Conservation (phyloP, 2,113 vertebrate genomes). For the Hemiprocne comata region DNA sequence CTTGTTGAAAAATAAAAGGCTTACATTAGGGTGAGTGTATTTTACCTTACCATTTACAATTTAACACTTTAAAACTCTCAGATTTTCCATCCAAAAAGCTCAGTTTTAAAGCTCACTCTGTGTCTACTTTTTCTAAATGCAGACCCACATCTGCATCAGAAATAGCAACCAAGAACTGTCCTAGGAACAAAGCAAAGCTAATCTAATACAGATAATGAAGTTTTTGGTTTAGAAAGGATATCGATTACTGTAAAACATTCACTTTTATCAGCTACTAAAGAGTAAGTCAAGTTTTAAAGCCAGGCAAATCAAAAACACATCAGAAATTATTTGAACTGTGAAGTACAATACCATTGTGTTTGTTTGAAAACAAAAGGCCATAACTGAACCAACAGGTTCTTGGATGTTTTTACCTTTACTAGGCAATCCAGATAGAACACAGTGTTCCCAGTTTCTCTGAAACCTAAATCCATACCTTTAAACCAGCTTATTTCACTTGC, state of each 20-base stretch:
- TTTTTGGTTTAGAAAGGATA: not conserved
- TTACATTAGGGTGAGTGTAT: not conserved
- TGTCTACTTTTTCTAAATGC: not conserved
- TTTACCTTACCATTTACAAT: not conserved
- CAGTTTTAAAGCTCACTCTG: not conserved
- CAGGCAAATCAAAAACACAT: slow-evolving; percentile 9
- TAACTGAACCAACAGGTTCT: not conserved
- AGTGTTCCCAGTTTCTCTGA: not conserved
- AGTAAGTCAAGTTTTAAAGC: not conserved
- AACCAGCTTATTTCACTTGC: not conserved
- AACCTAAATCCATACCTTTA: not conserved
- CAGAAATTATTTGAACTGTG: not conserved
- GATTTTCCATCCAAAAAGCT: not conserved
- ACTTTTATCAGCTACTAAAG: not conserved
- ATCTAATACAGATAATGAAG: not conserved
- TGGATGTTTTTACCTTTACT: not conserved
- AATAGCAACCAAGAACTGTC: not conserved
- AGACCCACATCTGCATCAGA: not conserved
- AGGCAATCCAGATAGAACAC: not conserved
- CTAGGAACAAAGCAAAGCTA: not conserved
- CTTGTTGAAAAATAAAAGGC: not conserved
- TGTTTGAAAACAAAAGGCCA: not conserved
- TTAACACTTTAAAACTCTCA: not conserved
- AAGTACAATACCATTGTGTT: not conserved
- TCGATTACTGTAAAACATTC: not conserved